phyloP scores from a whole-genome alignment of 2,797 vertebrate species.

The Acanthurus tractus region DNA sequence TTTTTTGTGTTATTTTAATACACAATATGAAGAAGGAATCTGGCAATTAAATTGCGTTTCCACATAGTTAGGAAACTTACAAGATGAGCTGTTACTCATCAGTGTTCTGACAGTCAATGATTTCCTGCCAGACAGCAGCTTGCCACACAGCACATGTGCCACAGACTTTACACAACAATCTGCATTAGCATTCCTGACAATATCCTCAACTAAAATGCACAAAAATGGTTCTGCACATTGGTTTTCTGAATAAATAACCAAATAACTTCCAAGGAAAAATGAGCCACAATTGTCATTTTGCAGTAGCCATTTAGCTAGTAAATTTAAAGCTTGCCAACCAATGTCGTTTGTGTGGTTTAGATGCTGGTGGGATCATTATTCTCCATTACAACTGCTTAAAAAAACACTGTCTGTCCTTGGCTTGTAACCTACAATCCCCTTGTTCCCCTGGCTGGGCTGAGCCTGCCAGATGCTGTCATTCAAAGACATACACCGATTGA shows the following conservation, averaged over 20 bases:
- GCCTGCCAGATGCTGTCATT: constrained; percentile 3
- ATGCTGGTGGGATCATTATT: neutral
- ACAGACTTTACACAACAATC: neutral
- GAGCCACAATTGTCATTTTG: neutral
- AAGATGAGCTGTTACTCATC: neutral
- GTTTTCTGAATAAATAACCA: neutral
- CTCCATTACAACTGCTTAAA: neutral
- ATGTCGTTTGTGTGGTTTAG: neutral
- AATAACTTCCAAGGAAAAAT: neutral
- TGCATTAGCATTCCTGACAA: neutral
- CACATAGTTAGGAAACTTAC: neutral
- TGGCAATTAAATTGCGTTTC: neutral
- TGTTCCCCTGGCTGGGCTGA: neutral
- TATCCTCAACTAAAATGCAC: neutral
- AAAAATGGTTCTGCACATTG: neutral
- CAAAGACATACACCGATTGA: neutral
- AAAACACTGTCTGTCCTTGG: neutral
- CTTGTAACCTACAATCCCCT: constrained; percentile 3
- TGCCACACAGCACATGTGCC: neutral
- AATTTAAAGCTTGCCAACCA: neutral
- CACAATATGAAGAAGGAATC: neutral
- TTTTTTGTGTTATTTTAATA: neutral
- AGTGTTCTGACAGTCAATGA: neutral
- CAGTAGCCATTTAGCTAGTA: neutral
- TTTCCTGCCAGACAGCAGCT: neutral